These are phyloP conservation scores for Prochilodus magdalenae DNA, from an alignment of 2,113 vertebrate genomes.

Conservation along the genomic window DNA sequence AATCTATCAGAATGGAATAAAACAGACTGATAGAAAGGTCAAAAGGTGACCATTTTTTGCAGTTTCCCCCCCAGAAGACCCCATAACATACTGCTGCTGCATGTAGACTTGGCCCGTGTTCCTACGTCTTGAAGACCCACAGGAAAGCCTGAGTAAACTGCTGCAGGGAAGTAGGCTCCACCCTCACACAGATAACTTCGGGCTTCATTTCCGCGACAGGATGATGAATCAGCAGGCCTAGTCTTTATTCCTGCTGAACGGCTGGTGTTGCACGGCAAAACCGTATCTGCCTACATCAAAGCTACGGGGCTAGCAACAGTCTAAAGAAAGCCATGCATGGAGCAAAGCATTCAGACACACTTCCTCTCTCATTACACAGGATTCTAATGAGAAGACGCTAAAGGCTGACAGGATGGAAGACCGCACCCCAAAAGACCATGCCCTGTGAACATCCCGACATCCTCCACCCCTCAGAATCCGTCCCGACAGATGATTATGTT, in stretches of 20 bases:
- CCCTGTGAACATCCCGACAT: background rate
- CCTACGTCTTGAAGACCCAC: conserved; percentile 49
- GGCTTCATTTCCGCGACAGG: conserved; percentile 73
- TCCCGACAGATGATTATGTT: too few species aligned
- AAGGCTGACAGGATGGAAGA: background rate
- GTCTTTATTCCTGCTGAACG: conserved; percentile 52
- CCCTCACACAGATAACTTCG: conserved; percentile 64
- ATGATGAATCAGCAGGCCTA: conserved; percentile 68
- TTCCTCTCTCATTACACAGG: conserved; percentile 33
- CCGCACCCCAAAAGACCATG: background rate
- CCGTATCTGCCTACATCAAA: conserved; percentile 51
- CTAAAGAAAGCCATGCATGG: conserved; percentile 43
- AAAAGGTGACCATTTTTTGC: background rate
- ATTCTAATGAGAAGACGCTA: conserved; percentile 9
- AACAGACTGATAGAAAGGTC: background rate
- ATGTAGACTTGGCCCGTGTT: background rate
- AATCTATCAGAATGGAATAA: background rate
- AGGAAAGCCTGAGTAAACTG: conserved; percentile 77
- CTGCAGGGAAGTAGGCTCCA: conserved; percentile 58
- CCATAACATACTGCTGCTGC: background rate
- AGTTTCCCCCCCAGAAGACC: background rate
- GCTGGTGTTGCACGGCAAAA: conserved; percentile 55
- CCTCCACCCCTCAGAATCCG: too few species aligned
- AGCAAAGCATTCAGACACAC: conserved; percentile 42
- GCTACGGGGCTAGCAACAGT: background rate